Percentiles rank a stretch among this genome's conserved stretches.
Conservation (phyloP, 2,888 invertebrate genomes). For the Neoscelio sp. region DNA sequence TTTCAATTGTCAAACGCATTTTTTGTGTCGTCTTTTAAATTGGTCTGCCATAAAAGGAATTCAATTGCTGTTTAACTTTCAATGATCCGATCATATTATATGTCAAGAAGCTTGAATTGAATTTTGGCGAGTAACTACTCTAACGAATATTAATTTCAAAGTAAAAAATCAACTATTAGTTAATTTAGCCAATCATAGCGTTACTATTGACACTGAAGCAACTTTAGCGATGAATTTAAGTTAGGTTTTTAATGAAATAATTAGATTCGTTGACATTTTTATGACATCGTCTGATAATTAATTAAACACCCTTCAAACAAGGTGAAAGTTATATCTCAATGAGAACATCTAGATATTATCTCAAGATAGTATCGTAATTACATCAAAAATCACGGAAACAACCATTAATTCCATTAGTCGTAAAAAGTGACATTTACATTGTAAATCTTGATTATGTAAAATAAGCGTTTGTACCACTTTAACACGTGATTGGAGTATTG, state of each 20-base stretch:
- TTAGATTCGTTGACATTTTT: no score
- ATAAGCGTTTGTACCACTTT: slow-evolving; percentile 11
- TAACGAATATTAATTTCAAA: no score
- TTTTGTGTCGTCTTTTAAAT: slow-evolving; percentile 20
- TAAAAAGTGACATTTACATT: slow-evolving; percentile 8
- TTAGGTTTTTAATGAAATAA: no score
- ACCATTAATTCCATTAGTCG: not conserved
- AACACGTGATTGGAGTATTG: slow-evolving; percentile 46
- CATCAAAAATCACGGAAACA: slow-evolving; percentile 3
- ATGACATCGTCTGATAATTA: no score
- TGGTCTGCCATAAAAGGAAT: slow-evolving; percentile 8
- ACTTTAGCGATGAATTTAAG: no score
- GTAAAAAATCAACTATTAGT: no score
- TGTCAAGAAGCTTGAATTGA: not conserved
- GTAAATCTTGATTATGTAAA: slow-evolving; percentile 25
- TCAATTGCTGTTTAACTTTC: slow-evolving; percentile 13
- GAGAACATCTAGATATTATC: not conserved
- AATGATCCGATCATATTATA: not conserved
- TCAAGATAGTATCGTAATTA: not conserved
- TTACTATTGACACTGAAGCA: no score
- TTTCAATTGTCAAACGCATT: slow-evolving; percentile 27
- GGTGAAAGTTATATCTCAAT: not conserved
- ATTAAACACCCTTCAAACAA: not conserved
- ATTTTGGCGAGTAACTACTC: no score
- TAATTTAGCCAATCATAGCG: no score